These are phyloP conservation scores for Prolemur simus DNA, from an alignment of 2,113 vertebrate genomes.

Conservation along the genomic window DNA sequence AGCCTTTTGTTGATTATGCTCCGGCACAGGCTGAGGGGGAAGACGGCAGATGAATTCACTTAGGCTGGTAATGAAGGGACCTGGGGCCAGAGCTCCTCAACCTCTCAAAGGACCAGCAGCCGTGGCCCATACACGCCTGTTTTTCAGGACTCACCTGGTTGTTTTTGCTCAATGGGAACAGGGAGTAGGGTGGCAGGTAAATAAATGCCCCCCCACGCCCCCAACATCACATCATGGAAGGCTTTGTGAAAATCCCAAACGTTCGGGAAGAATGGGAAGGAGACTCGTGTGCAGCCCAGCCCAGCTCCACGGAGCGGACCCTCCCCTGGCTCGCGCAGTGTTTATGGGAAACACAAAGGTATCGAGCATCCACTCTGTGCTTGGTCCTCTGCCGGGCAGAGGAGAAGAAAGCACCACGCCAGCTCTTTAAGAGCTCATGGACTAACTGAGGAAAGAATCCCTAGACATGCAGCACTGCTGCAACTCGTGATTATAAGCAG, in stretches of 20 bases:
- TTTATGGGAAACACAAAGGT: background rate
- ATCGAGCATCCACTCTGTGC: background rate
- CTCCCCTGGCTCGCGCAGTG: background rate
- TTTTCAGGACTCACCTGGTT: background rate
- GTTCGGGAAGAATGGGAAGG: background rate
- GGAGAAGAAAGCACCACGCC: background rate
- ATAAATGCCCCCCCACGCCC: background rate
- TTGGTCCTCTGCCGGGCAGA: background rate
- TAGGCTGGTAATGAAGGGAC: conserved; percentile 43
- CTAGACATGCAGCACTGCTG: background rate
- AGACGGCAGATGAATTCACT: conserved; percentile 49
- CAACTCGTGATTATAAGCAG: background rate
- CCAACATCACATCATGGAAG: accelerated
- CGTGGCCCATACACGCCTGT: too few species aligned
- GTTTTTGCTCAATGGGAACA: background rate
- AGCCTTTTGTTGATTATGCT: conserved; percentile 74
- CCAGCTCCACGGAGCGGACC: background rate
- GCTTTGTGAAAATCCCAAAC: background rate
- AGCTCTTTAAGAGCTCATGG: background rate
- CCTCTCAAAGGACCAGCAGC: conserved; percentile 34
- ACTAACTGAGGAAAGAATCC: background rate
- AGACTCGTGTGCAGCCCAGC: background rate
- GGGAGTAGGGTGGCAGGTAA: background rate
- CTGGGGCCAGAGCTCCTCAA: conserved; percentile 38
- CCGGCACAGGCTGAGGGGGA: conserved; percentile 42